Evolutionary conservation across 2,113 vertebrate species (phyloP), one percentile per base, ranked within the genome.

Genomic region (Accipiter virgatus): DNA sequence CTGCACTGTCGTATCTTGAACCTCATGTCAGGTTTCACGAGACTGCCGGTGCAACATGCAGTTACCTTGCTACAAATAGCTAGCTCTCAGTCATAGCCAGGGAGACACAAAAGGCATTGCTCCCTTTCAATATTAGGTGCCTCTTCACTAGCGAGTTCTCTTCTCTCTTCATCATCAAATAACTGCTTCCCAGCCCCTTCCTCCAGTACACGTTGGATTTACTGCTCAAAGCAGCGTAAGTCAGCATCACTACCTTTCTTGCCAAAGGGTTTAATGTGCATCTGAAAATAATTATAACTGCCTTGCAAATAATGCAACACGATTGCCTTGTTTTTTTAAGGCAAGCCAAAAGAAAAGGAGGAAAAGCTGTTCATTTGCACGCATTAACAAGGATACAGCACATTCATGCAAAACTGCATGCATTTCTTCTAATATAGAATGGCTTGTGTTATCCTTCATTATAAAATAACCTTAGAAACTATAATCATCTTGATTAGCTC

Each of bases 271-370:
- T 85, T 81, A 67, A 91, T 9, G n/a, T 59, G 40, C 84, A 89
- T 72, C 95, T 97, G 92, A 85, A 93, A 96, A 32, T 56, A 91
- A 96, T 95, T 91, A 83, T 32, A 92, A 90, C 25, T 42, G 55
- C 85, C 74, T 50, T 90, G 50, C 62, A 92, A 93, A 91, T 85
- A 78, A 78, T 36, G 4, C 50, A 62, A 15, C 32, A 56, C 6
- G 8, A 61, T 11, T 73, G 45, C 56, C 27, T 65, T 36, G 26
- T 32, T 36, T 23, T 66, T 50, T 40, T 65, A 42, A 66, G 65
- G 45, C 42, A 92, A 68, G 56, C 67, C 84, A 87, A 91, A 56
- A 71, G 50, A 72, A 87, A 74, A 77, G 20, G 62, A 75, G 48
- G 48, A 74, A 94, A 86, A 95, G 70, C 50, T 94, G 84, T 61